A percentile compares a stretch with the other conserved stretches of the same genome.
Evolutionary conservation across 2,797 vertebrate genomes (phyloP).

Genomic region (Prionace glauca): DNA sequence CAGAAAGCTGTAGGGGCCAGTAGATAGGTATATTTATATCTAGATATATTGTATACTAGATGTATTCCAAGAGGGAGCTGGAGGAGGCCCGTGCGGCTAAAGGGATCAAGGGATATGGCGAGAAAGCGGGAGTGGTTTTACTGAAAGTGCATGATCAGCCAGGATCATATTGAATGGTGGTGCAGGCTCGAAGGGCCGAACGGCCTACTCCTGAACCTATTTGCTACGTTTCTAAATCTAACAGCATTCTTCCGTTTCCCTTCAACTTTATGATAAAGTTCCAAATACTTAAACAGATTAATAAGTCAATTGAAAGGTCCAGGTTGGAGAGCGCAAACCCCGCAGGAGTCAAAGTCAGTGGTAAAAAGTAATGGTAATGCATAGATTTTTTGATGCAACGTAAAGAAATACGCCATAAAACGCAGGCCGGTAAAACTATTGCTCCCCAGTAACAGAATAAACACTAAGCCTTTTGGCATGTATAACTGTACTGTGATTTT

Average conservation of each 20-base stretch:
- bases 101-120: too few relatives aligned
- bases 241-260: not conserved
- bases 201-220: too few relatives aligned
- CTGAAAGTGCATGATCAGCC: too few relatives aligned
- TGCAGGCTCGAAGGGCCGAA: too few relatives aligned
- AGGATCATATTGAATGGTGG: too few relatives aligned
- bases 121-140: too few relatives aligned
- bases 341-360: not conserved
- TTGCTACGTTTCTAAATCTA: not conserved
- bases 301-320: not conserved
- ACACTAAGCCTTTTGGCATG: too few relatives aligned
- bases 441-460: not conserved
- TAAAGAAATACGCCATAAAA: not conserved
- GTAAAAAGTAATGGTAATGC: not conserved
- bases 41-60: too few relatives aligned
- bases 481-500: not conserved
- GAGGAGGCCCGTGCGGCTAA: too few relatives aligned
- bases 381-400: not conserved
- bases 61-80: too few relatives aligned
- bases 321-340: not conserved
- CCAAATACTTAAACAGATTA: not conserved
- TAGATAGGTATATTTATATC: too few relatives aligned
- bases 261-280: not conserved
- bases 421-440: not conserved
- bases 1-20: too few relatives aligned